These are phyloP conservation scores for Micoletzkya japonica DNA, from an alignment of 2,888 invertebrate genomes.

Conservation along the genomic window DNA sequence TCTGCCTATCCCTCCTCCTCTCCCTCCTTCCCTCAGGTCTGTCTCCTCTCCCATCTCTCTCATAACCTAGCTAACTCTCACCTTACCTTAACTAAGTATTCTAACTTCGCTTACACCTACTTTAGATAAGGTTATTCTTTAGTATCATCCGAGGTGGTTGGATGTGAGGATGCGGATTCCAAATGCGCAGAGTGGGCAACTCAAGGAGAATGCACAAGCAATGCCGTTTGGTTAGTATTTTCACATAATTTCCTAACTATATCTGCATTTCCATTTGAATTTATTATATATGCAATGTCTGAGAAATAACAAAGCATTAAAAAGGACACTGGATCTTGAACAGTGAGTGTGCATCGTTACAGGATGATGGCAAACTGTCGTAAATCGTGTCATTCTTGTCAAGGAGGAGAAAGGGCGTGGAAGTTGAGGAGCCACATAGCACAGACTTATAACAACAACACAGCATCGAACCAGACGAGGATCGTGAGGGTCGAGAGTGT, in stretches of 20 bases:
- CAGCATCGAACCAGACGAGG: conserved; percentile 37
- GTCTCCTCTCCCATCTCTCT: neutral
- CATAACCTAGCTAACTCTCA: neutral
- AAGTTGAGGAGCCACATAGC: conserved; percentile 59
- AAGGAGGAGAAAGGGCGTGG: conserved; percentile 64
- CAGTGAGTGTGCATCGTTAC: conserved; percentile 1
- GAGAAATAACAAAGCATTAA: conserved; percentile 11
- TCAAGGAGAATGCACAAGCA: conserved; percentile 62
- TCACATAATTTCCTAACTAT: neutral
- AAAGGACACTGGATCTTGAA: neutral
- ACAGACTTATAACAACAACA: conserved; percentile 31
- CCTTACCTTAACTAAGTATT: too few species aligned
- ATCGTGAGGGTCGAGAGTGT: conserved; percentile 59
- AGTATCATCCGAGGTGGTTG: conserved; percentile 23
- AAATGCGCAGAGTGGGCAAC: conserved; percentile 63
- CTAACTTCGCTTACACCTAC: neutral
- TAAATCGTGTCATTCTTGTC: conserved; percentile 62
- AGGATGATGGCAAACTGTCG: conserved; percentile 65
- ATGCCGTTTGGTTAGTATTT: conserved; percentile 59
- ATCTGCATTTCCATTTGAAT: neutral
- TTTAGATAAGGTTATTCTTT: neutral
- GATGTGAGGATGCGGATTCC: conserved; percentile 61
- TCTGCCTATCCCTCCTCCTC: too few species aligned
- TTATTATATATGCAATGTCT: neutral
- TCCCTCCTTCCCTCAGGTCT: too few species aligned